Conservation (phyloP, 2,888 invertebrate species). For the Azorinus chamasolen region DNA sequence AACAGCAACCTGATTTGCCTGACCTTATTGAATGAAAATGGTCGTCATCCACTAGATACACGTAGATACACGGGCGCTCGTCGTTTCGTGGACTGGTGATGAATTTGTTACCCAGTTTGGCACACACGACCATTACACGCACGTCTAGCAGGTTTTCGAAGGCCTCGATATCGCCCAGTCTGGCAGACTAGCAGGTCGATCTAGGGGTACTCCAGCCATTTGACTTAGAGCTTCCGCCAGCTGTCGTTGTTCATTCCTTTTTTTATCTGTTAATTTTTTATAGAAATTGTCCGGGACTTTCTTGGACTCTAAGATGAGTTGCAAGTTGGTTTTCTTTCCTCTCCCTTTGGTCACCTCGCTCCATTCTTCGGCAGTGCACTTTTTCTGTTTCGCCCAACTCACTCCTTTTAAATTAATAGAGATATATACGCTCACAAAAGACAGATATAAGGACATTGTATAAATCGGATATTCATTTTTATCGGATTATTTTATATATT, state of each 20-base stretch:
- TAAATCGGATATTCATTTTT: too few species aligned
- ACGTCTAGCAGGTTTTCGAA: constrained; percentile 24
- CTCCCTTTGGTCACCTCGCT: constrained; percentile 9
- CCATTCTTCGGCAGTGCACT: constrained; percentile 14
- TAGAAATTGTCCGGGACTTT: constrained; percentile 22
- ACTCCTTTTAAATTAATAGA: too few species aligned
- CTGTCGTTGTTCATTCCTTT: constrained; percentile 17
- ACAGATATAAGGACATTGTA: too few species aligned
- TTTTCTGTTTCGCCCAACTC: neutral
- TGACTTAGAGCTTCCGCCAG: constrained; percentile 26
- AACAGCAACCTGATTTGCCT: too few species aligned
- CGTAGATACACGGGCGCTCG: constrained; percentile 28
- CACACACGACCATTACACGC: constrained; percentile 30
- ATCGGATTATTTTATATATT: too few species aligned
- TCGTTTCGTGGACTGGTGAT: constrained; percentile 15
- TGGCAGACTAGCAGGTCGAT: constrained; percentile 27
- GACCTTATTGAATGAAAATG: too few species aligned
- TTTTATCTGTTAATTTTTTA: constrained; percentile 14
- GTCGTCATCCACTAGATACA: constrained; percentile 34
- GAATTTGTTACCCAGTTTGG: too few species aligned
- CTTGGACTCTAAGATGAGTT: constrained; percentile 24
- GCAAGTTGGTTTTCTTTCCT: constrained; percentile 12
- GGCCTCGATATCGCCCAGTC: constrained; percentile 6
- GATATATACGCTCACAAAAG: too few species aligned
- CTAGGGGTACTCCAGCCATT: constrained; percentile 12